Conservation (phyloP, 2,113 vertebrate genomes). For the Stomatorhinus ivindoensis region DNA sequence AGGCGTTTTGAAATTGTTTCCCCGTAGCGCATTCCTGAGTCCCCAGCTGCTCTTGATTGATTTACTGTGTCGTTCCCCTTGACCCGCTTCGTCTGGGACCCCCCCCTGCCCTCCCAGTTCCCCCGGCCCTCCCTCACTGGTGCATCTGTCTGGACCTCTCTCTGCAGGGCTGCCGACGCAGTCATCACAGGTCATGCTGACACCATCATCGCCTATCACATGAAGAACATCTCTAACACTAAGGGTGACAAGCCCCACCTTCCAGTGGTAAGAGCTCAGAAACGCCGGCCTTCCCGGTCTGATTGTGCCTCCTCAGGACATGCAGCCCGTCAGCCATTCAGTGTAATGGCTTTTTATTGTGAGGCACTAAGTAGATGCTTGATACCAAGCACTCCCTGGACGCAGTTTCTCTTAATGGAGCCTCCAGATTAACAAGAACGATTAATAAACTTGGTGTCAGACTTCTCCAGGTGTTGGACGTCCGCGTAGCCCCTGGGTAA, state of each 20-base stretch:
- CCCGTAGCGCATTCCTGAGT: background rate
- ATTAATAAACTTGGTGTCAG: conserved; percentile 4
- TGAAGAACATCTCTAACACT: conserved; percentile 95
- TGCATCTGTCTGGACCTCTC: conserved; percentile 37
- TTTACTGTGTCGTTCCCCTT: conserved; percentile 5
- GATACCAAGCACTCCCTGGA: conserved; percentile 14
- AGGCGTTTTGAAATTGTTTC: background rate
- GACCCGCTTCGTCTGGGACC: conserved; percentile 5
- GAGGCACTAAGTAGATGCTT: background rate
- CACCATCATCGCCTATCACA: conserved; percentile 94
- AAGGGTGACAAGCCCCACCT: conserved; percentile 84
- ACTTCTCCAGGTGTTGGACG: conserved; percentile 17
- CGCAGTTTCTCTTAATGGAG: conserved; percentile 19
- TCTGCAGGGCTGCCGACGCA: conserved; percentile 87
- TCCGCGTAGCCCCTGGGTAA: background rate
- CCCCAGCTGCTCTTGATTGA: background rate
- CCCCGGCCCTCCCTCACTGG: background rate
- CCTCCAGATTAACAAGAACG: conserved; percentile 15
- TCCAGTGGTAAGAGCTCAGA: conserved; percentile 67
- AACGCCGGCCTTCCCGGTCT: background rate
- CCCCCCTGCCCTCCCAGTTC: background rate
- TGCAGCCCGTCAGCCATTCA: background rate
- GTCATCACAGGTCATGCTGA: conserved; percentile 93
- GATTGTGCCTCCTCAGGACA: background rate
- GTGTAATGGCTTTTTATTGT: background rate